Evolutionary conservation across 2,113 vertebrate genomes (phyloP), one percentile per base, ranked within the genome.

Genomic region (Leptodactylus fuscus): DNA sequence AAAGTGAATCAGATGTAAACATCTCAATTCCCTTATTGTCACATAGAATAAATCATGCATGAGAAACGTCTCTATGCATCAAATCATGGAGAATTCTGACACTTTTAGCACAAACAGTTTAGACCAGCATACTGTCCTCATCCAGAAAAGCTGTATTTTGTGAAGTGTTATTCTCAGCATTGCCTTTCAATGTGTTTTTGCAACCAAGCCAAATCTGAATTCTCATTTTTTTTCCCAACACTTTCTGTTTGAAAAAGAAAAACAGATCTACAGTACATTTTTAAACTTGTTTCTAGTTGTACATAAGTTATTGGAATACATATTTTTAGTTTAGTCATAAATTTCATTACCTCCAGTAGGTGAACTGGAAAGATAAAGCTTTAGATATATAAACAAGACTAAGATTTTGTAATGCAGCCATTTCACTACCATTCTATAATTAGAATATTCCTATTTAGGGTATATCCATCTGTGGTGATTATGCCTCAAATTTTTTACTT

Each of bases 1-100:
- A 27, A 73, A 73, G 38, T 44, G 70, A 44, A 46, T 46, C 70
- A 73, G 70, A 73, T 73, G 38, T 76, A 76, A 76, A 76, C 74
- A 76, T 76, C 74, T 76, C 46, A 76, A 49, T 76, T 69, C 65
- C 65, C 20, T 38, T 48, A 76, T 51, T 51, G 44, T 76, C n/a
- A 51, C 24, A 76, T 76, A 32, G 10, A 48, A 76, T 76, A 51
- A 76, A 49, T 49, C 41, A 51, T 51, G 44, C 44, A 76, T 76
- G 74, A 76, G 29, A 76, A 51, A 76, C 34, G 74, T 76, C 74
- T 51, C 46, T 51, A 49, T 76, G 74, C 24, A 51, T 49, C 46
- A 76, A 27, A 51, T 51, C 44, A 51, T 8, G 0, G 74, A 76
- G 34, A 20, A 51, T 51, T 76, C 41, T 76, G 46, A 48, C 74